Evolutionary conservation across 2,113 vertebrate species (phyloP).

Genomic region (Alligator sinensis): DNA sequence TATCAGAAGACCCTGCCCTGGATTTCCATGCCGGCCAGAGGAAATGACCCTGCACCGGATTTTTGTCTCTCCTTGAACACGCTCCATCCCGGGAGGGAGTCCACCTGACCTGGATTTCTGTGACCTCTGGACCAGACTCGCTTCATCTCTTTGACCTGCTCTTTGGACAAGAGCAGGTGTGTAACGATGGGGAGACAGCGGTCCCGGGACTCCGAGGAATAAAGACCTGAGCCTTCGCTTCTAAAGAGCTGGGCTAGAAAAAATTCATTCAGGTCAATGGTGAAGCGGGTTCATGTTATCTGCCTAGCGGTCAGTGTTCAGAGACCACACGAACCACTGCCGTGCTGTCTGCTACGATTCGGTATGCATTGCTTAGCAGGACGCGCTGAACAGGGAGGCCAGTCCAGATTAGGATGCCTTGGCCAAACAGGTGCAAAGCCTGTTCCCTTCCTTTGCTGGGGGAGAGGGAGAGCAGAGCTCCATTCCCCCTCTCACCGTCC

Average conservation of each 20-base stretch:
- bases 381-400: neutral
- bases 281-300: neutral
- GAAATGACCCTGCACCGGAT: neutral
- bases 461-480: neutral
- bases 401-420: accelerated
- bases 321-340: neutral
- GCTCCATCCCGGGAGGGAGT: neutral
- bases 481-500: accelerated
- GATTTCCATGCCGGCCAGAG: neutral
- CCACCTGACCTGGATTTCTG: neutral
- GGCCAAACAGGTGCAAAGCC: neutral
- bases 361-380: neutral
- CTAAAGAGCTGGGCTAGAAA: accelerated
- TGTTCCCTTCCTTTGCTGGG: neutral
- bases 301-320: accelerated
- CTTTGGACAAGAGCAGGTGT: neutral
- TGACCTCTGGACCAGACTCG: neutral
- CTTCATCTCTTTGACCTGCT: neutral
- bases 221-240: accelerated
- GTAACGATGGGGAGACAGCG: neutral
- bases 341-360: accelerated
- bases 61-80: neutral
- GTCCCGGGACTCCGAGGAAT: neutral
- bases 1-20: neutral
- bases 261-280: neutral